Conservation (phyloP, 2,888 invertebrate genomes). For the Iphiclides podalirius region DNA sequence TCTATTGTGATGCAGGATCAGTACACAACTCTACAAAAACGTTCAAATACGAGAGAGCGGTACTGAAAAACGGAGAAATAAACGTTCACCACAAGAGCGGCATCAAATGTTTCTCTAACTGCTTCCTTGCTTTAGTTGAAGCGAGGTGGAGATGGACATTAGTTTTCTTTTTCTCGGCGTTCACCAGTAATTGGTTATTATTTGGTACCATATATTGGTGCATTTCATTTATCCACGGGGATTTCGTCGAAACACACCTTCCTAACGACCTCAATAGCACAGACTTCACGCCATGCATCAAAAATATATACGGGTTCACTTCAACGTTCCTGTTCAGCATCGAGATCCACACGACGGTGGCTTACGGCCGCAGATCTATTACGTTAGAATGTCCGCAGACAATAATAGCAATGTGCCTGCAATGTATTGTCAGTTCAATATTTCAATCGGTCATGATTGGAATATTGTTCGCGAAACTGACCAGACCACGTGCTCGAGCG, state of each 20-base stretch:
- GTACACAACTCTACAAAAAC: background rate
- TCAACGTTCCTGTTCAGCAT: slow-evolving; percentile 97
- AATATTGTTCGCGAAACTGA: slow-evolving; percentile 97
- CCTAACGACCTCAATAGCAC: slow-evolving; percentile 73
- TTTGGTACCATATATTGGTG: slow-evolving; percentile 96
- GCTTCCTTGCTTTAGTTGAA: slow-evolving; percentile 91
- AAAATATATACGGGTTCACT: slow-evolving; percentile 92
- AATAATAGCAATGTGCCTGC: slow-evolving; percentile 95
- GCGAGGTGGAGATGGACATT: slow-evolving; percentile 96
- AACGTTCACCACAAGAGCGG: slow-evolving; percentile 86
- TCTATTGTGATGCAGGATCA: slow-evolving; percentile 11
- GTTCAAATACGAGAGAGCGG: slow-evolving; percentile 74
- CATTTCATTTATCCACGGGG: slow-evolving; percentile 93
- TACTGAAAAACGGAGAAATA: slow-evolving; percentile 93
- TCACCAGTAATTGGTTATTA: slow-evolving; percentile 91
- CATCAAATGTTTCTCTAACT: slow-evolving; percentile 84
- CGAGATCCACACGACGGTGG: slow-evolving; percentile 98
- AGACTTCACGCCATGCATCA: slow-evolving; percentile 92
- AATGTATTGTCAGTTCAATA: slow-evolving; percentile 95
- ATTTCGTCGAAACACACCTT: slow-evolving; percentile 85
- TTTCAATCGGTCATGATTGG: slow-evolving; percentile 91
- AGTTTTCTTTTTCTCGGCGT: slow-evolving; percentile 90
- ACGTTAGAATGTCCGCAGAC: slow-evolving; percentile 97
- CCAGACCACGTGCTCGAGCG: slow-evolving; percentile 94
- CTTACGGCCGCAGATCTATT: slow-evolving; percentile 90